phyloP scores from a whole-genome alignment of 2,113 vertebrate species.

The Menura novaehollandiae region DNA sequence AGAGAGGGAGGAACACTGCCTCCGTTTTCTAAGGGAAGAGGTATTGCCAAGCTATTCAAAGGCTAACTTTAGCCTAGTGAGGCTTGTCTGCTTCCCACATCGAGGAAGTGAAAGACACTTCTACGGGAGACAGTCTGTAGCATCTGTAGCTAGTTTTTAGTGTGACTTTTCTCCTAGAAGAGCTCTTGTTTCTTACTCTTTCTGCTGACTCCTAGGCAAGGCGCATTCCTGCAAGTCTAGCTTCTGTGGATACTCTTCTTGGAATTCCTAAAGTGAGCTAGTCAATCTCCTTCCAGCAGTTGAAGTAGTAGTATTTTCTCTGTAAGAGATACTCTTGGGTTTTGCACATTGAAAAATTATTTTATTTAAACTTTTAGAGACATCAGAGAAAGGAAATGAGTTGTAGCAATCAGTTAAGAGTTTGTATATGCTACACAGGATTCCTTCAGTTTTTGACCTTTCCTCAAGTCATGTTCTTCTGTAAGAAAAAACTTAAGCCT shows the following conservation, averaged over 20 bases:
- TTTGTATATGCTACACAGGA: neutral
- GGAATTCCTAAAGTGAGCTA: neutral
- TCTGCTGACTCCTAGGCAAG: neutral
- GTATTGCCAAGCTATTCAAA: neutral
- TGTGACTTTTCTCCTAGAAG: neutral
- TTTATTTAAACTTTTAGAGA: neutral
- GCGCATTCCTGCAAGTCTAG: neutral
- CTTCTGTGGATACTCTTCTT: neutral
- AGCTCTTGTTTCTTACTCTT: neutral
- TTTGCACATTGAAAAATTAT: neutral
- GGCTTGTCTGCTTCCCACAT: neutral
- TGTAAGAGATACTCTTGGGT: rapidly evolving
- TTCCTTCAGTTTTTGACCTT: neutral
- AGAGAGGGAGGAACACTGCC: neutral
- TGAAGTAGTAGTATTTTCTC: neutral
- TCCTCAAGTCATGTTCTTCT: neutral
- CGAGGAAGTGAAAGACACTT: conserved; percentile 7
- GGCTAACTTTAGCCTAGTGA: neutral
- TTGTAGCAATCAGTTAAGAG: neutral
- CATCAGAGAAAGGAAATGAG: neutral
- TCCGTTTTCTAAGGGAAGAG: neutral
- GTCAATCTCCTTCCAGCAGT: neutral
- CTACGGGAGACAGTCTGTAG: neutral
- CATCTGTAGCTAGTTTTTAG: neutral
- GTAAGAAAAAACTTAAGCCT: neutral